These are phyloP conservation scores for Chascanopsetta lugubris DNA, from an alignment of 2,113 vertebrate species.

Conservation along the genomic window DNA sequence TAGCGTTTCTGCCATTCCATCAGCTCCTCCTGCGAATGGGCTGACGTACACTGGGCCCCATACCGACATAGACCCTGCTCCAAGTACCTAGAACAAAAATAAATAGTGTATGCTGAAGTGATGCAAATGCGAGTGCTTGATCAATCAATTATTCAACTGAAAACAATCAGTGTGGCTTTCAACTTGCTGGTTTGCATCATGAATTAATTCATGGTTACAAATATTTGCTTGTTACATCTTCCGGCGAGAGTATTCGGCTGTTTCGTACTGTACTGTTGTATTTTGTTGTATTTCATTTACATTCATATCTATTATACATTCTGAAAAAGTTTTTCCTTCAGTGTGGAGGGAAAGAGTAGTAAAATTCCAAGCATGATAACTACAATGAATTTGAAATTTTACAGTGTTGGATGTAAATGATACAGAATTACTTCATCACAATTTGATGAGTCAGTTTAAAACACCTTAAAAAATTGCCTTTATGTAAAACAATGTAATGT, in stretches of 20 bases:
- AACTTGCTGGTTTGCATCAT: too few species aligned
- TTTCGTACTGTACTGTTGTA: too few species aligned
- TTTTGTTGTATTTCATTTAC: not conserved
- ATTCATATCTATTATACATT: not conserved
- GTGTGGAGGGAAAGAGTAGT: not conserved
- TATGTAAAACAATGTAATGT: not conserved
- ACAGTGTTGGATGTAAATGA: too few species aligned
- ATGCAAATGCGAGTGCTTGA: not conserved
- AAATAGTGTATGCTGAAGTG: conserved; percentile 15
- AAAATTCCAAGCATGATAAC: not conserved
- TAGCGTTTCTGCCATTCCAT: conserved; percentile 98
- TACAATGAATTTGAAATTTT: too few species aligned
- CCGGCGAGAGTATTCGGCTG: not conserved
- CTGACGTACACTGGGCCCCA: conserved; percentile 97
- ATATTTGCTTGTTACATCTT: not conserved
- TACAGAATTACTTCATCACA: not conserved
- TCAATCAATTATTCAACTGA: not conserved
- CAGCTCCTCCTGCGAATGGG: conserved; percentile 97
- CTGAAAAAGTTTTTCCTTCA: not conserved
- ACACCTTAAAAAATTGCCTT: not conserved
- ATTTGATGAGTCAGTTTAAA: not conserved
- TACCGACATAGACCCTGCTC: conserved; percentile 98
- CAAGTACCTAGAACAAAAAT: conserved; percentile 84
- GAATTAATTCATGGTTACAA: too few species aligned
- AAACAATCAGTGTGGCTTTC: too few species aligned